A percentile compares a stretch with the other conserved stretches of the same genome.
Conservation (phyloP, 2,888 invertebrate genomes). For the Lottia scabra region DNA sequence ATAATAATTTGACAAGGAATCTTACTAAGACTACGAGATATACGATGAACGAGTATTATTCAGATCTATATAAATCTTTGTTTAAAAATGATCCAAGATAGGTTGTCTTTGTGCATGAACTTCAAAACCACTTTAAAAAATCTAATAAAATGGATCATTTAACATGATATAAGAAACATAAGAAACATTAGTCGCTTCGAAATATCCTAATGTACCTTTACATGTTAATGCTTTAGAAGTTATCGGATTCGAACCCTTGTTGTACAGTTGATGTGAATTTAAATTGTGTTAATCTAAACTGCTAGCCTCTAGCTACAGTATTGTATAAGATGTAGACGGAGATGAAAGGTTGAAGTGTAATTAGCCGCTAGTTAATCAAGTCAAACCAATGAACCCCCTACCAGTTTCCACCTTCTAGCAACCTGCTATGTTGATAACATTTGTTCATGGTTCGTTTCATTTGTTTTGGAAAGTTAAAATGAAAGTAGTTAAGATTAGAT, state of each 20-base stretch:
- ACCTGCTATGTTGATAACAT: background rate
- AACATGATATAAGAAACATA: background rate
- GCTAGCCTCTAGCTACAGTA: background rate
- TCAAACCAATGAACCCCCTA: background rate
- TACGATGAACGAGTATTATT: too few species aligned
- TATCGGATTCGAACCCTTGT: background rate
- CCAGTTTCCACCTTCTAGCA: background rate
- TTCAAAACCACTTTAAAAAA: too few species aligned
- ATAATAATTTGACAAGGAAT: too few species aligned
- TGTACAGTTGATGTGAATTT: background rate
- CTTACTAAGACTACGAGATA: too few species aligned
- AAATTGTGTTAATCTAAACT: background rate
- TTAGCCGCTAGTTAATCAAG: conserved; percentile 1
- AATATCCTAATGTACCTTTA: background rate
- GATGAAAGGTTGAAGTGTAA: background rate
- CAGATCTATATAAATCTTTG: too few species aligned
- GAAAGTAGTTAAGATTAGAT: background rate
- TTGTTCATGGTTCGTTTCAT: background rate
- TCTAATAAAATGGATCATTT: background rate
- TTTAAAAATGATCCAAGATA: too few species aligned
- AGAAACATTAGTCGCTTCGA: background rate
- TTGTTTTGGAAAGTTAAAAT: background rate
- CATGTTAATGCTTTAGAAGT: background rate
- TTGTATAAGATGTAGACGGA: background rate
- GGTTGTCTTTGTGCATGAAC: too few species aligned